These are phyloP conservation scores for Neuroscelio doddi DNA, from an alignment of 2,888 invertebrate genomes.

Conservation along the genomic window DNA sequence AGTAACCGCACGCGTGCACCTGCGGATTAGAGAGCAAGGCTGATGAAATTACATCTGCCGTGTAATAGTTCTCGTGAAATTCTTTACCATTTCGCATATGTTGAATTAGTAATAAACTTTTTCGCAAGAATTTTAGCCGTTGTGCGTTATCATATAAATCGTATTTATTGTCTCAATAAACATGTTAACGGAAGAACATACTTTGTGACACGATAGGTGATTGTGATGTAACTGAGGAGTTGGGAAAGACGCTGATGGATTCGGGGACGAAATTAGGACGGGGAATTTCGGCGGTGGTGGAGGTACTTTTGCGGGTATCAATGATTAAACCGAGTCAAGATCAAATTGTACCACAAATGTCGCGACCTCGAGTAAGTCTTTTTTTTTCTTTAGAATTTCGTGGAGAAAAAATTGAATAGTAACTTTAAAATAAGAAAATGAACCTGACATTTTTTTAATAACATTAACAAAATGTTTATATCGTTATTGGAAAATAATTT, in stretches of 20 bases:
- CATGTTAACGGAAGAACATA: too few species aligned
- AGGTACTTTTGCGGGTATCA: conserved; percentile 75
- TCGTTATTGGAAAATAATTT: too few species aligned
- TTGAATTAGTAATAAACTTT: conserved; percentile 1
- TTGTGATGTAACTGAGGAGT: conserved; percentile 58
- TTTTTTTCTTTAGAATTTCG: not conserved
- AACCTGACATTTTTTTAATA: too few species aligned
- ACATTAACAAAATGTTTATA: too few species aligned
- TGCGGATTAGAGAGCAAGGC: conserved; percentile 60
- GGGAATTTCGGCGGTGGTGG: conserved; percentile 72
- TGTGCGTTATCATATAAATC: too few species aligned
- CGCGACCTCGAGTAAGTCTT: conserved; percentile 73
- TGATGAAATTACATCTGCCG: conserved; percentile 48
- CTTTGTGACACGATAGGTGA: conserved; percentile 54
- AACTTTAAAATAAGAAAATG: too few species aligned
- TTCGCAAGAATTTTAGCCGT: too few species aligned
- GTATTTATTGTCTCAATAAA: too few species aligned
- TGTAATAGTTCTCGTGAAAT: conserved; percentile 55
- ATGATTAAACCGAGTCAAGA: conserved; percentile 73
- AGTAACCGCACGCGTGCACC: conserved; percentile 54
- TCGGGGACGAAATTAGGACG: conserved; percentile 59
- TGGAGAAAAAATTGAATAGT: not conserved
- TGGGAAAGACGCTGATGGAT: conserved; percentile 59
- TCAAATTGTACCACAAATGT: conserved; percentile 74
- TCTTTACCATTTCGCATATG: conserved; percentile 20